phyloP scores from a whole-genome alignment of 2,113 vertebrate species.

The Tragelaphus strepsiceros region DNA sequence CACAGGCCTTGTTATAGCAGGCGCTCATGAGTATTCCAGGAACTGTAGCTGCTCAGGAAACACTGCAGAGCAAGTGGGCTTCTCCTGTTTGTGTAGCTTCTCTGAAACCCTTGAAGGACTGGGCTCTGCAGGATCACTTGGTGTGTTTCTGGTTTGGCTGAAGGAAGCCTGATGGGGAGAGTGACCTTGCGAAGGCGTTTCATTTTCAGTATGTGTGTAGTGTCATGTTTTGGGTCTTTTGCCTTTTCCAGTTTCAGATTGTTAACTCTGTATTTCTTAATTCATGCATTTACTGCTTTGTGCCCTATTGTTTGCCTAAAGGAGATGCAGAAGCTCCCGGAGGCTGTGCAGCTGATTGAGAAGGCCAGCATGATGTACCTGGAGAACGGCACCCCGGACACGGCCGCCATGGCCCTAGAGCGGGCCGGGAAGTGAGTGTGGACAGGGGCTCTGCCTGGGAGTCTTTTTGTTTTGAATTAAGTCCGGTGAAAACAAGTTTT shows the following conservation, averaged over 20 bases:
- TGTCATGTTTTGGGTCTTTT: neutral
- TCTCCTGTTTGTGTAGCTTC: neutral
- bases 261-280: neutral
- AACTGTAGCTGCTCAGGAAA: neutral
- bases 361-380: constrained; percentile 98
- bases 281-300: neutral
- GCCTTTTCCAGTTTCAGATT: neutral
- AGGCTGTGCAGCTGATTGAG: constrained; percentile 94
- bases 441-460: neutral
- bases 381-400: constrained; percentile 96
- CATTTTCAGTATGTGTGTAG: neutral
- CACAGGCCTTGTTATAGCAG: too few relatives aligned
- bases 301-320: constrained; percentile 49
- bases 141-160: neutral
- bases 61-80: neutral
- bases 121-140: neutral
- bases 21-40: neutral
- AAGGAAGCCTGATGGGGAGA: neutral
- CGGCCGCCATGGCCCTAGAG: constrained; percentile 95
- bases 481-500: neutral
- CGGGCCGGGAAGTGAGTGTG: constrained; percentile 93
- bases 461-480: neutral
- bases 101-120: neutral
- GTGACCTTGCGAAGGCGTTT: neutral
- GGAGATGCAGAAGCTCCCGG: constrained; percentile 95